Conservation (phyloP, 2,113 vertebrate genomes). For the Sylvicapra grimmia region DNA sequence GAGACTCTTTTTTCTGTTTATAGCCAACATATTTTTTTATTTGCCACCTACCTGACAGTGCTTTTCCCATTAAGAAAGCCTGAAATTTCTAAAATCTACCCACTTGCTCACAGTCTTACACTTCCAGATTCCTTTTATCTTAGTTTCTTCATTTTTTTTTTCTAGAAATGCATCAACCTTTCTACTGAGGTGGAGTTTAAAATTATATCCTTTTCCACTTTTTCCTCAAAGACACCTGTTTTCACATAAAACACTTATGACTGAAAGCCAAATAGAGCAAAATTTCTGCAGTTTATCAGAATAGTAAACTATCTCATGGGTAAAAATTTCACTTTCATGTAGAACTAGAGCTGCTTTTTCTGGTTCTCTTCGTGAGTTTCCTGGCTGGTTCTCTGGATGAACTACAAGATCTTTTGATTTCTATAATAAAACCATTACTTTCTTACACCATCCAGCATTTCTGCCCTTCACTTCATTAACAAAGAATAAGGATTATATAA, state of each 20-base stretch:
- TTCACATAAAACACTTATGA: neutral
- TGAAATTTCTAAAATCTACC: neutral
- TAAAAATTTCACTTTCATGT: neutral
- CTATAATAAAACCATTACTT: neutral
- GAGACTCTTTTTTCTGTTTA: neutral
- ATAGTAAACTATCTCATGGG: neutral
- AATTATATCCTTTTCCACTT: neutral
- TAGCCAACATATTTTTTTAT: neutral
- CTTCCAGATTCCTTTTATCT: neutral
- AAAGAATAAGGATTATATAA: neutral
- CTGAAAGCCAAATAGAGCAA: neutral
- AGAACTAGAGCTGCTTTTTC: neutral
- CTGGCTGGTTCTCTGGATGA: neutral
- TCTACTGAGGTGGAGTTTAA: neutral
- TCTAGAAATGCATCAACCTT: neutral
- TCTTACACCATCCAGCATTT: neutral
- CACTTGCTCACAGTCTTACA: neutral
- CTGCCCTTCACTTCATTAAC: neutral
- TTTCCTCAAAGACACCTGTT: neutral
- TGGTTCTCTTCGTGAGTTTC: neutral
- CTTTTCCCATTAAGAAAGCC: neutral
- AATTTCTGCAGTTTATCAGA: neutral
- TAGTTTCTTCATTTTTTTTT: neutral
- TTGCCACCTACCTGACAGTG: neutral
- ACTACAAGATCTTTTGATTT: neutral